A percentile compares a stretch with the other conserved stretches of the same genome.
These are phyloP conservation scores for Halichondria panicea DNA, from an alignment of 37 sponge, comb jelly and placozoan genomes.

Conservation along the genomic window DNA sequence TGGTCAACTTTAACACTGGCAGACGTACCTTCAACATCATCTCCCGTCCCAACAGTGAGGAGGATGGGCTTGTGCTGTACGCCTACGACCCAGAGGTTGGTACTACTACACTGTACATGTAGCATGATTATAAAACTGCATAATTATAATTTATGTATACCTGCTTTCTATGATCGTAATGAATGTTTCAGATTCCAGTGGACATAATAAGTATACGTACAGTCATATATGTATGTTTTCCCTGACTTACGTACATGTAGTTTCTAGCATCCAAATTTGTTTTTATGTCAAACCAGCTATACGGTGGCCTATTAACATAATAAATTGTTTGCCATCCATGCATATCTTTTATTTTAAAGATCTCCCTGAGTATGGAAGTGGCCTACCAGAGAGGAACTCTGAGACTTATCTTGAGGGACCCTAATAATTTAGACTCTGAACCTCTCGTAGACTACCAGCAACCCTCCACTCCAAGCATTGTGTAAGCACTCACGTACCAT, in stretches of 20 bases:
- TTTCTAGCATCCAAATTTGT: too few relatives aligned
- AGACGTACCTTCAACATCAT: conserved; percentile 3
- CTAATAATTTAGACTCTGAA: not conserved
- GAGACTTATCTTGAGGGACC: not conserved
- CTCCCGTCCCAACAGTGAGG: conserved; percentile 2
- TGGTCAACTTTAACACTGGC: not conserved
- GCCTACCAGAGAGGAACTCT: conserved; percentile 13
- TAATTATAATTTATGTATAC: too few relatives aligned
- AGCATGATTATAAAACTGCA: too few relatives aligned
- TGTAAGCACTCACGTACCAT: too few relatives aligned
- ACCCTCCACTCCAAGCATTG: not conserved
- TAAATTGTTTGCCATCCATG: not conserved
- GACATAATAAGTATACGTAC: not conserved
- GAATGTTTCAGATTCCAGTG: too few relatives aligned
- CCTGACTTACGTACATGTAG: not conserved
- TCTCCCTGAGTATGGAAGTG: conserved; percentile 26
- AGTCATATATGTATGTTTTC: not conserved
- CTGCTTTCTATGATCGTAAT: too few relatives aligned
- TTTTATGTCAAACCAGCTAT: not conserved
- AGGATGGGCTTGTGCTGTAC: conserved; percentile 33
- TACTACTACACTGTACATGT: too few relatives aligned
- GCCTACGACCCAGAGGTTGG: conserved; percentile 25
- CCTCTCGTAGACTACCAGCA: conserved; percentile 7
- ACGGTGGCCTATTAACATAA: not conserved
- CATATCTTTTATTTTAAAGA: not conserved